A percentile compares a stretch with the other conserved stretches of the same genome.
phyloP scores from a whole-genome alignment of 2,113 vertebrate species.

The Prunella himalayana region DNA sequence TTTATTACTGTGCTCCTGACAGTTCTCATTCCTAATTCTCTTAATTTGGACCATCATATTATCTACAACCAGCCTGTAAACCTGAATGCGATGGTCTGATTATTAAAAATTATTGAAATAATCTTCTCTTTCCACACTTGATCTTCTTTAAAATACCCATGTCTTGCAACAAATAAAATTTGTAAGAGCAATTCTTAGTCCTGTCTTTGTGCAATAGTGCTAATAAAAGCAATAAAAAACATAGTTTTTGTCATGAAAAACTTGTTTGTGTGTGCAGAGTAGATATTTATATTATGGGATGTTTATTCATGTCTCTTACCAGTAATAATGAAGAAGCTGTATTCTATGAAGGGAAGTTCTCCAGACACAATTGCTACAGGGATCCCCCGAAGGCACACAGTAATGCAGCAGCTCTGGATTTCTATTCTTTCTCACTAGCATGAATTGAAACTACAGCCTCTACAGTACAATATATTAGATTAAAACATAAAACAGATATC shows the following conservation, averaged over 20 bases:
- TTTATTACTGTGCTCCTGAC: constrained; percentile 15
- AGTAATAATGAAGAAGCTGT: background rate
- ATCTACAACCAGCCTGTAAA: background rate
- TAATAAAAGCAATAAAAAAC: background rate
- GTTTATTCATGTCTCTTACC: background rate
- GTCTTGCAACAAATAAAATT: background rate
- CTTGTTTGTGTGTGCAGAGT: background rate
- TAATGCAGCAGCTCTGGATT: background rate
- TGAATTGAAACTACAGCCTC: background rate
- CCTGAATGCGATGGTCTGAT: background rate
- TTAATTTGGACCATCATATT: constrained; percentile 2
- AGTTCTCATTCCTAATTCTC: background rate
- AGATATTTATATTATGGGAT: background rate
- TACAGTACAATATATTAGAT: background rate
- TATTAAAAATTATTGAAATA: constrained; percentile 48
- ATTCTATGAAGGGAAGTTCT: constrained; percentile 2
- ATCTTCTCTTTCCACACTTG: background rate
- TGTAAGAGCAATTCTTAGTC: background rate
- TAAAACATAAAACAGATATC: constrained; percentile 18
- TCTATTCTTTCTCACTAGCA: background rate
- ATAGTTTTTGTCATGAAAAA: background rate
- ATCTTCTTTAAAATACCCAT: constrained; percentile 9
- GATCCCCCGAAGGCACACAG: background rate
- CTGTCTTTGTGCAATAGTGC: background rate
- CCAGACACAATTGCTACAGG: background rate